These are phyloP conservation scores for Torymus texanus DNA, from an alignment of 2,888 invertebrate species.

Conservation along the genomic window DNA sequence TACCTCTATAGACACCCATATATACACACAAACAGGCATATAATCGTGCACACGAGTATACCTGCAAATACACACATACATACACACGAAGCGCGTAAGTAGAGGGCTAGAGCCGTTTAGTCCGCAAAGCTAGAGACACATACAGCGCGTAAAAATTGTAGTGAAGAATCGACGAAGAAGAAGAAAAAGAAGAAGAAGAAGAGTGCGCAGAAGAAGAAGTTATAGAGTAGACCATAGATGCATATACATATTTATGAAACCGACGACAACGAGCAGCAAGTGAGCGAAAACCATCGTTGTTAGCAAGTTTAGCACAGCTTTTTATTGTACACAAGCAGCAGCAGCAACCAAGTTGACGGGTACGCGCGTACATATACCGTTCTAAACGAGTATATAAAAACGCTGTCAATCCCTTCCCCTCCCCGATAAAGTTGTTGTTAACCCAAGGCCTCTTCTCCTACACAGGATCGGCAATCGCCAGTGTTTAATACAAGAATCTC, in stretches of 20 bases:
- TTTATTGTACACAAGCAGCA: slow-evolving; percentile 14
- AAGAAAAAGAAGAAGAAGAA: background rate
- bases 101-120: slow-evolving; percentile 37
- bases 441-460: no score
- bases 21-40: background rate
- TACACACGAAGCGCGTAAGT: background rate
- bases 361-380: background rate
- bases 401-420: no score
- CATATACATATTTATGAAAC: background rate
- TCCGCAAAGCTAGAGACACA: slow-evolving; percentile 12
- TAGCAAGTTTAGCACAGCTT: slow-evolving; percentile 20
- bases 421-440: no score
- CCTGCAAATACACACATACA: background rate
- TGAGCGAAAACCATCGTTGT: slow-evolving; percentile 18
- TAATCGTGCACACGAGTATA: background rate
- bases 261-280: background rate
- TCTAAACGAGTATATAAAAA: background rate
- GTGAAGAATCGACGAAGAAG: slow-evolving; percentile 1
- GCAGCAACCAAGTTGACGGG: no score
- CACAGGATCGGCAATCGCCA: no score
- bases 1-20: background rate
- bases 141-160: background rate
- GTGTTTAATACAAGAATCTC: background rate
- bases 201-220: background rate
- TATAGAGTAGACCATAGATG: background rate